Conservation (phyloP, 2,113 vertebrate genomes). For the Aptenodytes patagonicus region DNA sequence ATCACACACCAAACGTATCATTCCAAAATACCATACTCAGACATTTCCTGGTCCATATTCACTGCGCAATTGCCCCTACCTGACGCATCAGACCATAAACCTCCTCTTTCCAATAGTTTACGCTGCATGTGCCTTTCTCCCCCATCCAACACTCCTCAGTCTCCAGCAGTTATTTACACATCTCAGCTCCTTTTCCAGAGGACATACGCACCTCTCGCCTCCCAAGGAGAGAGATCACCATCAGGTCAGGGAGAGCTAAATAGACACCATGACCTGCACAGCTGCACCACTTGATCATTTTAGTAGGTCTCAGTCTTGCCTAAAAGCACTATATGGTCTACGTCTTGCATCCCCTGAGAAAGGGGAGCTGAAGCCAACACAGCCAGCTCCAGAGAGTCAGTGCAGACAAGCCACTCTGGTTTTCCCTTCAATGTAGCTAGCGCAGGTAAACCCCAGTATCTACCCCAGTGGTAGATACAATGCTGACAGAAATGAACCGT, state of each 20-base stretch:
- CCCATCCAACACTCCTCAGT: background rate
- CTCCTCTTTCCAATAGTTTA: background rate
- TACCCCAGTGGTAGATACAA: background rate
- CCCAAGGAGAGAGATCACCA: background rate
- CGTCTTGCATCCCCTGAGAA: background rate
- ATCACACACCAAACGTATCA: background rate
- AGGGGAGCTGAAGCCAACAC: background rate
- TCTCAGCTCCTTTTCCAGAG: background rate
- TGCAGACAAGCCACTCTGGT: rapidly evolving
- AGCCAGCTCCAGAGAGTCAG: background rate
- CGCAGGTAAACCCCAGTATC: background rate
- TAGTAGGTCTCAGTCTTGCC: background rate
- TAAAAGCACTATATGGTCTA: background rate
- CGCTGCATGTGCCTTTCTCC: background rate
- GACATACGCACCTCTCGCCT: background rate
- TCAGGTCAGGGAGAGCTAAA: background rate
- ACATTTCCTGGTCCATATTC: background rate
- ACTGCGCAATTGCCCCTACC: no score
- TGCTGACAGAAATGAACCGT: background rate
- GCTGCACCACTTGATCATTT: background rate
- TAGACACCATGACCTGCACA: background rate
- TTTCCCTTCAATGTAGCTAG: background rate
- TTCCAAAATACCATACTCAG: background rate
- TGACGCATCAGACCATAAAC: background rate
- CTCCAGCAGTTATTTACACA: background rate